phyloP scores from a whole-genome alignment of 30 jellyfish, hydroid and myxozoan genomes.

The Sanderia malayensis region DNA sequence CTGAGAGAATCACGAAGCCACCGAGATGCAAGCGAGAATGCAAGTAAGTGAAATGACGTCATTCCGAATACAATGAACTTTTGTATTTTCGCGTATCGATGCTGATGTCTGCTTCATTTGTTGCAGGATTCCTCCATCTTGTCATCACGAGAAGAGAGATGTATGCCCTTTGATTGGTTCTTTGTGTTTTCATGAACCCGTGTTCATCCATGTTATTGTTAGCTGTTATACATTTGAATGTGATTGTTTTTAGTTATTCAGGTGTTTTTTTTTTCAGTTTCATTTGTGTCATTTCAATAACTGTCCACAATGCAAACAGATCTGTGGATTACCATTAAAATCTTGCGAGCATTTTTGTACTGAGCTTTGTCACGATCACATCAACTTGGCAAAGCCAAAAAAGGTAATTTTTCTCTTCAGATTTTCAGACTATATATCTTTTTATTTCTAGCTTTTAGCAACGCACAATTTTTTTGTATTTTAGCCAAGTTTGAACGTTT shows the following conservation, averaged over 20 bases:
- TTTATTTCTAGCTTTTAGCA: not conserved
- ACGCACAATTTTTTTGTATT: not conserved
- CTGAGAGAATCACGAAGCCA: slow-evolving; percentile 77
- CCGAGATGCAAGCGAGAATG: slow-evolving; percentile 84
- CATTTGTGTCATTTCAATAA: slow-evolving; percentile 80
- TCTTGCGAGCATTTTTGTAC: slow-evolving; percentile 68
- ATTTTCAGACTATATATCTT: not conserved
- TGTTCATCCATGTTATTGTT: no score
- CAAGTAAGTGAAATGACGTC: slow-evolving; percentile 45
- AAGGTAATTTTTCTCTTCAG: slow-evolving; percentile 10
- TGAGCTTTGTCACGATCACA: slow-evolving; percentile 74
- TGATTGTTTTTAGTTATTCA: no score
- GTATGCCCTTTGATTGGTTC: no score
- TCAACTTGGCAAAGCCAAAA: slow-evolving; percentile 50
- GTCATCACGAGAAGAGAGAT: slow-evolving; percentile 81
- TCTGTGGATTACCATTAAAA: slow-evolving; percentile 37
- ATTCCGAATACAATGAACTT: not conserved
- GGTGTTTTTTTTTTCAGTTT: slow-evolving; percentile 42
- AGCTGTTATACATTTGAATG: no score
- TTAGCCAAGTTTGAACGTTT: slow-evolving; percentile 30
- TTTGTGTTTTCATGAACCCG: no score
- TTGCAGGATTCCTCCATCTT: slow-evolving; percentile 71
- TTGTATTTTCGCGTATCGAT: not conserved
- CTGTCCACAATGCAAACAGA: slow-evolving; percentile 72
- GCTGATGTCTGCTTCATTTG: not conserved